phyloP scores from a whole-genome alignment of 2,113 vertebrate species.

The Gymnobelideus leadbeateri region DNA sequence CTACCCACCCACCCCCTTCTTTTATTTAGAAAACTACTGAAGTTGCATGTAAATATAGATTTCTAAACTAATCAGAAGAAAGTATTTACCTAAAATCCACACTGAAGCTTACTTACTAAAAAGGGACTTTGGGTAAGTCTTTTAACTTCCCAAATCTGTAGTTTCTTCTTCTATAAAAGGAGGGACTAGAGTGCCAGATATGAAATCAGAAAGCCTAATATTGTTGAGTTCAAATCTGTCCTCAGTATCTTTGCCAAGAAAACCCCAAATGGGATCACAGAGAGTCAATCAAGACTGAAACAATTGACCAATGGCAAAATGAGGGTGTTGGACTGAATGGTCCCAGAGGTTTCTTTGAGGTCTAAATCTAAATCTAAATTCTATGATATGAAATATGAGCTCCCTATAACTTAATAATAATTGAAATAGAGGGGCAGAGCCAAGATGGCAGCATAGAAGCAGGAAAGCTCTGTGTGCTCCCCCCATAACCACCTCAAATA shows the following conservation, averaged over 20 bases:
- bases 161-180: background rate
- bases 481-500: no score
- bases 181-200: no score
- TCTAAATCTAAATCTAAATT: background rate
- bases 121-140: background rate
- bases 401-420: background rate
- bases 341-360: background rate
- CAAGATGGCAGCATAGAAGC: no score
- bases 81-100: background rate
- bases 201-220: background rate
- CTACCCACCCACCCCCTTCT: background rate
- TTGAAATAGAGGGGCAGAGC: background rate
- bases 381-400: background rate
- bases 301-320: background rate
- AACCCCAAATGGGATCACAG: background rate
- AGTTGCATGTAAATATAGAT: background rate
- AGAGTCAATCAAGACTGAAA: background rate
- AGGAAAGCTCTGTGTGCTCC: no score
- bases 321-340: background rate
- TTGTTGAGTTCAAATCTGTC: background rate
- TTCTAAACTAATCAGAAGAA: background rate
- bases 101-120: background rate
- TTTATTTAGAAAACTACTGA: background rate
- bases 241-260: background rate
- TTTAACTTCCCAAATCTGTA: background rate